Evolutionary conservation across 2,888 invertebrate species (phyloP).

Genomic region (Dioctria rufipes): DNA sequence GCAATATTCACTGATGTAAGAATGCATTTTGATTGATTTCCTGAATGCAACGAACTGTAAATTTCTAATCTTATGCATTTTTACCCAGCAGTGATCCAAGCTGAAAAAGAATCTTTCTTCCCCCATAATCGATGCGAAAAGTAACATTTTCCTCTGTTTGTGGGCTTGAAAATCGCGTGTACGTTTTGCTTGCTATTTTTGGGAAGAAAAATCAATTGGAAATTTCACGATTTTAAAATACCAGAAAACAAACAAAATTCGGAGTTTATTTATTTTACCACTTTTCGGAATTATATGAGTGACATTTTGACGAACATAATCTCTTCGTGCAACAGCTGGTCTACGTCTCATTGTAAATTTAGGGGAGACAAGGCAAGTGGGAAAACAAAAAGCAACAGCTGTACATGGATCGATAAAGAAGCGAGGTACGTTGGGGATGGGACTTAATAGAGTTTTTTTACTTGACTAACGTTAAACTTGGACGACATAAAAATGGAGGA

Average conservation of each 20-base stretch:
- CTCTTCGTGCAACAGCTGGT: background rate
- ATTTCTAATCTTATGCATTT: background rate
- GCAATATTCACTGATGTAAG: constrained; percentile 2
- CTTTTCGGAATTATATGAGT: background rate
- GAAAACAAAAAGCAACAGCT: constrained; percentile 16
- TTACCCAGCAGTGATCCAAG: background rate
- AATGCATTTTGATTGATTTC: constrained; percentile 35
- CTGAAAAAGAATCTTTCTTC: background rate
- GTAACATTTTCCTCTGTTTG: background rate
- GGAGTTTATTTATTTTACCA: background rate
- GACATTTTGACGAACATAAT: no score
- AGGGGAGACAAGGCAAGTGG: background rate
- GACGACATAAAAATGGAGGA: background rate
- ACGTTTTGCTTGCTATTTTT: background rate
- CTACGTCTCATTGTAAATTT: background rate
- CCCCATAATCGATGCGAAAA: background rate
- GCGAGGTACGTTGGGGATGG: background rate
- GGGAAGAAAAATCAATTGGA: constrained; percentile 6
- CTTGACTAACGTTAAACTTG: constrained; percentile 1
- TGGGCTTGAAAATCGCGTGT: background rate
- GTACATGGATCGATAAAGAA: constrained; percentile 10
- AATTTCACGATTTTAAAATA: background rate
- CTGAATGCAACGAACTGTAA: background rate
- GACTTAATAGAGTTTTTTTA: constrained; percentile 18
- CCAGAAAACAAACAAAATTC: background rate